Conservation (phyloP, 2,888 invertebrate species). For the Drepana falcataria region DNA sequence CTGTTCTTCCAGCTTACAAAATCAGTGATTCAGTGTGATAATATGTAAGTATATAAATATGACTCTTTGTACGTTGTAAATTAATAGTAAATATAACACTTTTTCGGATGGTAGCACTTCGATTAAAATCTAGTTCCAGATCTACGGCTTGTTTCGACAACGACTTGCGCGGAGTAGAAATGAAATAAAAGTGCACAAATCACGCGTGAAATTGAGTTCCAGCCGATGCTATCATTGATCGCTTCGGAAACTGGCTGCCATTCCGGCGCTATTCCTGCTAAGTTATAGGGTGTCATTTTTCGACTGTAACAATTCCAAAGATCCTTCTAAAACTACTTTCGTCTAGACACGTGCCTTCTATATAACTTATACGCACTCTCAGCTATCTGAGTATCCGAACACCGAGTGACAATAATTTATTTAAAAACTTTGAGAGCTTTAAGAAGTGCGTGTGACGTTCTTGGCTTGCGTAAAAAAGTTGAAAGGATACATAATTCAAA, state of each 20-base stretch:
- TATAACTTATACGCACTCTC: conserved; percentile 10
- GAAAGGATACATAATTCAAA: conserved; percentile 61
- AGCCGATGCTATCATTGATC: conserved; percentile 57
- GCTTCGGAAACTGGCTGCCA: conserved; percentile 46
- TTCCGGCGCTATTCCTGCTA: conserved; percentile 8
- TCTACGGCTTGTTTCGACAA: conserved; percentile 33
- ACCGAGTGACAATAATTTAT: conserved; percentile 14
- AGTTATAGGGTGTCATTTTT: conserved; percentile 14
- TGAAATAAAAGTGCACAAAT: conserved; percentile 72
- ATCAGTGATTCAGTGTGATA: too few relatives aligned
- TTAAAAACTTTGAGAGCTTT: conserved; percentile 27
- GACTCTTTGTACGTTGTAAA: neutral
- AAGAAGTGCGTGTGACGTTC: conserved; percentile 34
- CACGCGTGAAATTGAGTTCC: conserved; percentile 76
- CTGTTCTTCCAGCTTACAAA: too few relatives aligned
- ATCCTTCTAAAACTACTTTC: conserved; percentile 2
- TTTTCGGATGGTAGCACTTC: neutral
- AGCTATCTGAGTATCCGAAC: conserved; percentile 12
- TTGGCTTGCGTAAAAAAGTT: conserved; percentile 49
- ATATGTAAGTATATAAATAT: too few relatives aligned
- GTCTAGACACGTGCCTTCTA: conserved; percentile 12
- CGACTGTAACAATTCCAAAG: conserved; percentile 13
- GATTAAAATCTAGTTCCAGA: conserved; percentile 22
- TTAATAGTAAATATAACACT: neutral
- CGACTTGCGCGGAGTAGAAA: conserved; percentile 50